Evolutionary conservation across 2,888 invertebrate species (phyloP), one percentile per base, ranked within the genome.

Genomic region (Poecilus cupreus): DNA sequence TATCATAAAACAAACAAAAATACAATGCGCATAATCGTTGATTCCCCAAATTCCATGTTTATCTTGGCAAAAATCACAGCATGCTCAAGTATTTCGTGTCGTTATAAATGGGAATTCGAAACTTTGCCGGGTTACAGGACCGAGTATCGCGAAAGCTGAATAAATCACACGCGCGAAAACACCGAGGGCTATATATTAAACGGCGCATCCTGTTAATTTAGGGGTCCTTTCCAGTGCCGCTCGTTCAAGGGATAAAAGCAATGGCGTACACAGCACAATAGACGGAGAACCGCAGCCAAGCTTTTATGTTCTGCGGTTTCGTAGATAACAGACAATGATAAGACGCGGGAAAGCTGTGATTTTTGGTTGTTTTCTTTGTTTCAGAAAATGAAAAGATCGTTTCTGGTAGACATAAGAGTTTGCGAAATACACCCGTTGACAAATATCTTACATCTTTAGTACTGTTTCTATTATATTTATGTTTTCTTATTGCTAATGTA

Each of bases 181-280:
- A 72, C 20, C 43, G 10, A 43, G 22, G 1, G 72, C 24, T n/a
- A 72, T 72, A 43, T 72, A 72, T 72, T 72, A 43, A 39, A 37
- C 72, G 46, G 46, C 46, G 46, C 72, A 18, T 46, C 43, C 72
- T 72, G 72, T 72, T 72, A 72, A 72, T 72, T 72, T 72, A 72
- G 18, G 22, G 72, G 46, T 5, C 39, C 46, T 20, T 43, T n/a
- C 20, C 39, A 43, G 18, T 39, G 37, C 13, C 37, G 68, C 16
- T 18, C 32, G 24, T n/a, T 24, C 16, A 11, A 8, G 26, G 64
- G 13, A 64, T 37, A 68, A 68, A 32, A 68, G 37, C 18, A 68
- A 18, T 11, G 68, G 43, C 43, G 18, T 20, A 72, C 72, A 18
- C 43, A 43, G 3, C 5, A 43, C 43, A 43, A 43, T 43, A 43